phyloP scores from a whole-genome alignment of 92 coral and sea anemone species.

The Palythoa grandiflora region DNA sequence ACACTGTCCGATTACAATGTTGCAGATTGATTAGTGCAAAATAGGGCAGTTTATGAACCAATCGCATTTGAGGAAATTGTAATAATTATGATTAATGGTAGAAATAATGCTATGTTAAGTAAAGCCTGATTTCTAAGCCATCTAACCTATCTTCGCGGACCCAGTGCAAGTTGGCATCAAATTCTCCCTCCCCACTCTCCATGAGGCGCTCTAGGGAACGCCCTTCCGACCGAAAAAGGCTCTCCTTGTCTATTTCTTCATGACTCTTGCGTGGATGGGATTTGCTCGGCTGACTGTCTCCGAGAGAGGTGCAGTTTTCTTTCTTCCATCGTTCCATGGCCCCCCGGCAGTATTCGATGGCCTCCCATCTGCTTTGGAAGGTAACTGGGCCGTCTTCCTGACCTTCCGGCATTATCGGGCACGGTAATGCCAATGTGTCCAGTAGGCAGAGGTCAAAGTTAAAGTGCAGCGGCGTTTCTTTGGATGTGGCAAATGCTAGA shows the following conservation, averaged over 20 bases:
- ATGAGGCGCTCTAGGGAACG: neutral
- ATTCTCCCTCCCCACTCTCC: neutral
- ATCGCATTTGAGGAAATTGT: too few relatives aligned
- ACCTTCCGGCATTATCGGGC: neutral
- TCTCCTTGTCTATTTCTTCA: neutral
- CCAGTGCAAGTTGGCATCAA: neutral
- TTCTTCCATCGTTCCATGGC: neutral
- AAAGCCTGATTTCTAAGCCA: neutral
- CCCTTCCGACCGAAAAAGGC: neutral
- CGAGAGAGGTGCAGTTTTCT: slow-evolving; percentile 5
- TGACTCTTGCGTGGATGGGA: neutral
- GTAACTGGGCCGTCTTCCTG: neutral
- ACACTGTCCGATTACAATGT: too few relatives aligned
- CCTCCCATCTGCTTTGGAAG: neutral
- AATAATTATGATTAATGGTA: too few relatives aligned
- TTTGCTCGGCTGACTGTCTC: neutral
- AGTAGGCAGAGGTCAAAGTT: slow-evolving; percentile 2
- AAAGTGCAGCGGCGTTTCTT: neutral
- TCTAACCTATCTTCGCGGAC: slow-evolving; percentile 11
- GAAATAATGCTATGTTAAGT: neutral
- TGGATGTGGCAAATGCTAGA: neutral
- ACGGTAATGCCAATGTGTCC: neutral
- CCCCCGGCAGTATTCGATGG: neutral
- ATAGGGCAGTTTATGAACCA: too few relatives aligned
- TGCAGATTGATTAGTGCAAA: too few relatives aligned